Evolutionary conservation across 2,113 vertebrate species (phyloP).

Genomic region (Vombatus ursinus): DNA sequence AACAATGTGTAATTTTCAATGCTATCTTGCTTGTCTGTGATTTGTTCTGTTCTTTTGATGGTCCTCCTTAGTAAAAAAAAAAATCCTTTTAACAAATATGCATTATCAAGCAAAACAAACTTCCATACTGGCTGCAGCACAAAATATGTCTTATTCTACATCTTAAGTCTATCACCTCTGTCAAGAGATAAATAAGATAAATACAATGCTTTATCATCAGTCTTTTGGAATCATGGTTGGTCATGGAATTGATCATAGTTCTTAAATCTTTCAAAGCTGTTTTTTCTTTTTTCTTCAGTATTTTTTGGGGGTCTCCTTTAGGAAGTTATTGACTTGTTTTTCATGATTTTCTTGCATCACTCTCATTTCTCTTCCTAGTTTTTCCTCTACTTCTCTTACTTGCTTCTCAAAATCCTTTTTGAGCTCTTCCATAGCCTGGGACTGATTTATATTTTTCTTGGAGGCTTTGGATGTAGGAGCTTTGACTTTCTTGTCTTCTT

Average conservation of each 20-base stretch:
- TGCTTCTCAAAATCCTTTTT: too few relatives aligned
- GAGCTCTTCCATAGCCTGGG: too few relatives aligned
- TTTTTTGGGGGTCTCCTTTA: too few relatives aligned
- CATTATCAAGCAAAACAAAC: neutral
- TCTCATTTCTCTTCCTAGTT: too few relatives aligned
- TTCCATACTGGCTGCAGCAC: neutral
- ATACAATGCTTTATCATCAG: neutral
- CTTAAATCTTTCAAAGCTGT: neutral
- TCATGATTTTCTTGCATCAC: too few relatives aligned
- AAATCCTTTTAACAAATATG: neutral
- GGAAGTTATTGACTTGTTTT: too few relatives aligned
- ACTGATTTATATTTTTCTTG: too few relatives aligned
- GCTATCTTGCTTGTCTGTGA: neutral
- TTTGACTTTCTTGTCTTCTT: too few relatives aligned
- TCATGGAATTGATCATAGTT: neutral
- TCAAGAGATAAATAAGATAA: neutral
- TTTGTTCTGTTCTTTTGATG: neutral
- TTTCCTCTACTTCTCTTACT: too few relatives aligned
- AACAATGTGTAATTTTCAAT: neutral
- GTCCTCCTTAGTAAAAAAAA: neutral
- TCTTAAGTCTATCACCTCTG: neutral
- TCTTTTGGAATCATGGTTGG: neutral
- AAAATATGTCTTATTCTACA: neutral
- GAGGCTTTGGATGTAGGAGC: too few relatives aligned
- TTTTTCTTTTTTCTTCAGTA: neutral